Conservation (phyloP, 2,113 vertebrate genomes). For the Campylomormyrus tamandua region DNA sequence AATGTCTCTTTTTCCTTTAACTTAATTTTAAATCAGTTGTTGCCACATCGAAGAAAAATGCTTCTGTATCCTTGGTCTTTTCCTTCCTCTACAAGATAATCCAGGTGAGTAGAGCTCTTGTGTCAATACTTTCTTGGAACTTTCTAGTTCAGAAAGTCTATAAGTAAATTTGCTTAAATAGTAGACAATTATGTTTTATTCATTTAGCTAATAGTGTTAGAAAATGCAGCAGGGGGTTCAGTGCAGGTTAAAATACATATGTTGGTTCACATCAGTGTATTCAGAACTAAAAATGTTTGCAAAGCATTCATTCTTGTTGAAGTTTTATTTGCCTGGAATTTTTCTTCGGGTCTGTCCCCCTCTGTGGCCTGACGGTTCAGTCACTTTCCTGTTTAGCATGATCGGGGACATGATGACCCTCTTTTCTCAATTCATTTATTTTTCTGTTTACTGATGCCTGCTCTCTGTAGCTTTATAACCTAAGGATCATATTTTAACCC, state of each 20-base stretch:
- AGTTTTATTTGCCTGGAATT: not conserved
- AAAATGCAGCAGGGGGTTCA: not conserved
- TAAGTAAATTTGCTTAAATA: not conserved
- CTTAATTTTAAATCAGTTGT: conserved; percentile 66
- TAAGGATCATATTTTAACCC: not conserved
- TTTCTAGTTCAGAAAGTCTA: not conserved
- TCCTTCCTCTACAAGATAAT: conserved; percentile 98
- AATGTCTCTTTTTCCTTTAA: not conserved
- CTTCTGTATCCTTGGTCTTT: conserved; percentile 91
- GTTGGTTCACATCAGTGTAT: not conserved
- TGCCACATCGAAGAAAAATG: conserved; percentile 96
- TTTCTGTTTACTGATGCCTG: not conserved
- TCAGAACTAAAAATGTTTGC: not conserved
- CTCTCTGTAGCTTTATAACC: not conserved
- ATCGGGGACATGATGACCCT: not conserved
- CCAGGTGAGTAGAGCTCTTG: conserved; percentile 66
- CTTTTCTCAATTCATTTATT: not conserved
- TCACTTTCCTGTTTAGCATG: not conserved
- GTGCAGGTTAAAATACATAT: not conserved
- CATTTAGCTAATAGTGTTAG: not conserved
- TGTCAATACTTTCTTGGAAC: not conserved
- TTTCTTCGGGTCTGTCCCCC: not conserved
- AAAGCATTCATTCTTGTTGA: not conserved
- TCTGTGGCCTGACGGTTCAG: not conserved
- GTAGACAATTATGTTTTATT: not conserved